These are phyloP conservation scores for Caenorhabditis sp. DNA, from an alignment of 2,888 invertebrate species.

Conservation along the genomic window DNA sequence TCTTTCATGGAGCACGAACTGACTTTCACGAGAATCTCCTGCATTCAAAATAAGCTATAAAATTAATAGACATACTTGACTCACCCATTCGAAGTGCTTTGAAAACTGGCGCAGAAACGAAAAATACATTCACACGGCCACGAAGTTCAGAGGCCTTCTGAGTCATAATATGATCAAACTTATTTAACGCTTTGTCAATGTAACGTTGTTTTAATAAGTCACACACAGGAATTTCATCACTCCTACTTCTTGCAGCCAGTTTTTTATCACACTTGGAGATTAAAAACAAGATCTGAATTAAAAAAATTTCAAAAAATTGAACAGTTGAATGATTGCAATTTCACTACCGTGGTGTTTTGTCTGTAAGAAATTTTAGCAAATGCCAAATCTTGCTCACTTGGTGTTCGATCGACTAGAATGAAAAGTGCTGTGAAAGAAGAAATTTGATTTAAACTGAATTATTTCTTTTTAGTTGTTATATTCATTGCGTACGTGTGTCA, in stretches of 20 bases:
- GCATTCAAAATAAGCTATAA: conserved; percentile 7
- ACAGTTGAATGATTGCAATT: not conserved
- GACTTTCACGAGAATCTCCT: conserved; percentile 64
- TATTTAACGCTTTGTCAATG: conserved; percentile 71
- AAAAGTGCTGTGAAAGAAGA: conserved; percentile 74
- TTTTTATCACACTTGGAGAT: conserved; percentile 72
- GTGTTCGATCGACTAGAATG: conserved; percentile 69
- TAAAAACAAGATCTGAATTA: conserved; percentile 68
- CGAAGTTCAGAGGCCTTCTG: conserved; percentile 69
- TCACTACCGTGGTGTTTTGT: conserved; percentile 47
- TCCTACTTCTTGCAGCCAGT: conserved; percentile 65
- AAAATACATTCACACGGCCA: conserved; percentile 73
- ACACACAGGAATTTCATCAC: conserved; percentile 76
- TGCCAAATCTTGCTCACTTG: conserved; percentile 72
- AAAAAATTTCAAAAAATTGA: too few relatives aligned
- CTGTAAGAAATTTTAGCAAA: conserved; percentile 72
- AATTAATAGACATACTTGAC: too few relatives aligned
- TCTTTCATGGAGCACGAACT: conserved; percentile 73
- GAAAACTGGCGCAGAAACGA: conserved; percentile 76
- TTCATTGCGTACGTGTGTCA: conserved; percentile 19
- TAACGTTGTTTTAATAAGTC: conserved; percentile 73
- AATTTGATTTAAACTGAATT: conserved; percentile 67
- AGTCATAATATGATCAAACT: conserved; percentile 69
- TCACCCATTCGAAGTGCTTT: conserved; percentile 69
- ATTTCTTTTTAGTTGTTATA: too few relatives aligned